phyloP scores from a whole-genome alignment of 2,797 vertebrate species.

The Coccyzus lansbergi region DNA sequence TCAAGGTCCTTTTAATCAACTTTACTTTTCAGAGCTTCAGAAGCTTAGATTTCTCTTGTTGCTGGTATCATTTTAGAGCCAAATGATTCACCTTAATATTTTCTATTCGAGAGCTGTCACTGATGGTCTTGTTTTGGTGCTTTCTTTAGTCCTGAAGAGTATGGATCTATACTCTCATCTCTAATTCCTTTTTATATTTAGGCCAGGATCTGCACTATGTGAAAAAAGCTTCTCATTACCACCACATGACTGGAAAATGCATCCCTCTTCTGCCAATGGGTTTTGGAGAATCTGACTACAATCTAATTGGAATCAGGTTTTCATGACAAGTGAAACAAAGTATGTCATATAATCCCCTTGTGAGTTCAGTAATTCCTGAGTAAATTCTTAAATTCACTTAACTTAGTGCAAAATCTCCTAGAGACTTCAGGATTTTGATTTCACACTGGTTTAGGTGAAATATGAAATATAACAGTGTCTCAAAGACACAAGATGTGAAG shows the following conservation, averaged over 20 bases:
- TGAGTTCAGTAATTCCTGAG: not conserved
- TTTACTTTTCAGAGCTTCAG: not conserved
- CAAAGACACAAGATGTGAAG: not conserved
- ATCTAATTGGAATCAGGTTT: not conserved
- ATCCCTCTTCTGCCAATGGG: not conserved
- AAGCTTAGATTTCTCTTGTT: not conserved
- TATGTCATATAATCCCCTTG: accelerated
- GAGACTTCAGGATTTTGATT: not conserved
- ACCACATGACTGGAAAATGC: not conserved
- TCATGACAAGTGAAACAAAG: not conserved
- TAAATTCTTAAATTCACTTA: not conserved
- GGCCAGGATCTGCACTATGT: not conserved
- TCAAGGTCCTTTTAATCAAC: not conserved
- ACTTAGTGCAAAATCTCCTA: not conserved
- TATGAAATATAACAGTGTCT: not conserved
- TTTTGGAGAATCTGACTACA: not conserved
- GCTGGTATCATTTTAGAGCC: not conserved
- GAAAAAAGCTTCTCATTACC: not conserved
- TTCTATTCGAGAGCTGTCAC: not conserved
- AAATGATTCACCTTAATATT: not conserved
- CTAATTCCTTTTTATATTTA: not conserved
- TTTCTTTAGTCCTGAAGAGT: not conserved
- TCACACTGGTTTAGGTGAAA: not conserved
- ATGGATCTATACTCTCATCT: not conserved
- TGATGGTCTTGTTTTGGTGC: not conserved